A percentile compares a stretch with the other conserved stretches of the same genome.
Conservation (phyloP, 2,888 invertebrate genomes). For the Eupithecia subfuscata region DNA sequence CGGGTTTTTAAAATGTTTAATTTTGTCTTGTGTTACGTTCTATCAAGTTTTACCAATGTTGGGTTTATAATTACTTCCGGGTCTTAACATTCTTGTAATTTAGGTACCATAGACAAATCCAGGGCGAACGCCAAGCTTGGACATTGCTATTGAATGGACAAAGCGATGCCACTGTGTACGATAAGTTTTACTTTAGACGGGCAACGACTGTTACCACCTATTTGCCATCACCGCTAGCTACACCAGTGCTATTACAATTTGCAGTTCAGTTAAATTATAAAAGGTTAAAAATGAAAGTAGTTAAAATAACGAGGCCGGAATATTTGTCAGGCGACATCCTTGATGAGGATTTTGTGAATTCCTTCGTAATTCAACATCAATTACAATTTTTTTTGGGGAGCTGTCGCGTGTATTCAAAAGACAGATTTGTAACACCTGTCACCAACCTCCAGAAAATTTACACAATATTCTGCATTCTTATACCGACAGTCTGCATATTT, state of each 20-base stretch:
- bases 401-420: constrained; percentile 1
- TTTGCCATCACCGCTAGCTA: constrained; percentile 1
- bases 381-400: not conserved
- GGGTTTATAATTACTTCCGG: not conserved
- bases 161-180: not conserved
- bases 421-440: not conserved
- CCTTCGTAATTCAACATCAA: not conserved
- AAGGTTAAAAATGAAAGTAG: not conserved
- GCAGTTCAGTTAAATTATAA: not conserved
- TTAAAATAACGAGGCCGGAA: not conserved
- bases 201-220: not conserved
- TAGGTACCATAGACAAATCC: constrained; percentile 21
- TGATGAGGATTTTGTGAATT: not conserved
- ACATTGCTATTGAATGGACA: constrained; percentile 5
- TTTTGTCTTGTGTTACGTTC: too few species aligned
- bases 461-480: not conserved
- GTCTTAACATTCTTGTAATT: not conserved
- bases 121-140: constrained; percentile 8
- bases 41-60: not conserved
- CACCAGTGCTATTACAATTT: not conserved
- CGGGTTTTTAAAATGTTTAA: too few species aligned
- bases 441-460: not conserved
- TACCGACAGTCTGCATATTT: not conserved
- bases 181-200: not conserved
- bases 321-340: not conserved